Conservation (phyloP, 2,113 vertebrate species). For the Carassius gibelio region DNA sequence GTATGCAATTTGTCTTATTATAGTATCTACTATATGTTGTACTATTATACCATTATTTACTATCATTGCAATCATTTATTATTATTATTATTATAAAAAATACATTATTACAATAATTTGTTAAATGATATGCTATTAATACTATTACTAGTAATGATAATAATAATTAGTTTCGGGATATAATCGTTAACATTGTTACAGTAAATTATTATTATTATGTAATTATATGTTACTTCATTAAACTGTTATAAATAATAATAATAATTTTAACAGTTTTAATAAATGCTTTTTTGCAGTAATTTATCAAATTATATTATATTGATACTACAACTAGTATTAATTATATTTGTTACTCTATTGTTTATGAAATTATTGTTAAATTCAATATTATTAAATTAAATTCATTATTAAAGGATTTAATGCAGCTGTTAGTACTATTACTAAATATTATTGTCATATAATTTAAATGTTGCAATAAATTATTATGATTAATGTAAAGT, state of each 20-base stretch:
- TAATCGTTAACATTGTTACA: not conserved
- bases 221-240: not conserved
- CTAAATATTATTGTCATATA: not conserved
- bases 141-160: not conserved
- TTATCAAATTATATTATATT: not conserved
- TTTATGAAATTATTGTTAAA: not conserved
- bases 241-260: not conserved
- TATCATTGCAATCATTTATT: not conserved
- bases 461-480: not conserved
- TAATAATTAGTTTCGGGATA: not conserved
- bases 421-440: not conserved
- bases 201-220: not conserved
- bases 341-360: not conserved
- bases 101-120: not conserved
- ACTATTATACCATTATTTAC: not conserved
- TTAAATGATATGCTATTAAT: not conserved
- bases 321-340: not conserved
- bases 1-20: too few species aligned
- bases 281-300: not conserved
- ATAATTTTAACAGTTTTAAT: not conserved
- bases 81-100: not conserved
- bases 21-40: not conserved
- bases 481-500: not conserved
- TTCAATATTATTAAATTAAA: not conserved
- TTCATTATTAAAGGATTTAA: not conserved